Evolutionary conservation across 1,140 invertebrate genomes (phyloP).

Genomic region (Temnothorax longispinosus): DNA sequence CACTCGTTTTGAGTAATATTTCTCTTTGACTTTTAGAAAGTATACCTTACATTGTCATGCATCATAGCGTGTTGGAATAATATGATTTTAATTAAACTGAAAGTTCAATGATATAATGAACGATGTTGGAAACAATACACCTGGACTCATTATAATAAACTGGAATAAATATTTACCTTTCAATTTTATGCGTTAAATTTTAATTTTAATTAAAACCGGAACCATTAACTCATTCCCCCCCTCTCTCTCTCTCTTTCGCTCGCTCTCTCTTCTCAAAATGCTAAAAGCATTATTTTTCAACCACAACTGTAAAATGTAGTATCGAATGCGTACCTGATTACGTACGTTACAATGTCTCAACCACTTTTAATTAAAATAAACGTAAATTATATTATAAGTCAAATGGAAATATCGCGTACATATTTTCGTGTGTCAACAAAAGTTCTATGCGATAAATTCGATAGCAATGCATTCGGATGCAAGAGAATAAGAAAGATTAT

Average conservation of each 20-base stretch:
- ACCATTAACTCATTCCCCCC: neutral
- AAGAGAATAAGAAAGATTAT: neutral
- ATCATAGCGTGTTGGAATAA: neutral
- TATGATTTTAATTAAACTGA: conserved; percentile 4
- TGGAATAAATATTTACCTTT: neutral
- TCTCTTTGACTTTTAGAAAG: no score
- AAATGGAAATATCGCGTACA: neutral
- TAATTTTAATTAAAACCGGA: conserved; percentile 27
- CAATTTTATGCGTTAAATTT: neutral
- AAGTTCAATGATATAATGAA: conserved; percentile 7
- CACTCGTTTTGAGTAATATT: no score
- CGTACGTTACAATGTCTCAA: neutral
- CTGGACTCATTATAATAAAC: neutral
- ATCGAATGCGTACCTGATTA: no score
- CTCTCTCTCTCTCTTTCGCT: neutral
- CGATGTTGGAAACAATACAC: neutral
- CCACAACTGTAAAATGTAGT: neutral
- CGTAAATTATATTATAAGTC: neutral
- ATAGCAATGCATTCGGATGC: neutral
- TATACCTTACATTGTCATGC: neutral
- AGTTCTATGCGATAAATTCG: neutral
- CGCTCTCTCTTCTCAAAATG: neutral
- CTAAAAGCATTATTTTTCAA: neutral
- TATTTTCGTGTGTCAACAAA: neutral
- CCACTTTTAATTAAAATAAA: conserved; percentile 16